These are phyloP conservation scores for Colistium nudipinnis DNA, from an alignment of 2,113 vertebrate species.

Conservation along the genomic window DNA sequence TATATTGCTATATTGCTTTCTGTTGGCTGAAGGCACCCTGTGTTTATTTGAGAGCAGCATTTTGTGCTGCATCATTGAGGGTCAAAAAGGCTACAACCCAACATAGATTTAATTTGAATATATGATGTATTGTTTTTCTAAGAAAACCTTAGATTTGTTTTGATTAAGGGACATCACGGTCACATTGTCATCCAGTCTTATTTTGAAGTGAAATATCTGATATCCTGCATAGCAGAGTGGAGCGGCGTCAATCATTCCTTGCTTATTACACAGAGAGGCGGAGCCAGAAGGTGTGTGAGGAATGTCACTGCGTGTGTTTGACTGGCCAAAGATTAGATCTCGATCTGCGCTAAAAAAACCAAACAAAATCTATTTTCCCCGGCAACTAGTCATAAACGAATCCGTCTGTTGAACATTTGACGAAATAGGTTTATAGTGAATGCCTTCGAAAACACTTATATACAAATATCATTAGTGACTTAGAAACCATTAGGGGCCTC, in stretches of 20 bases:
- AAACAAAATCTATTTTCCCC: slow-evolving; percentile 5
- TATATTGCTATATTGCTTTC: too few relatives aligned
- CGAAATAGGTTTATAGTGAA: not conserved
- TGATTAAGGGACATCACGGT: too few relatives aligned
- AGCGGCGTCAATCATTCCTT: not conserved
- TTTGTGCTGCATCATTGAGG: not conserved
- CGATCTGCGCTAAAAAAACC: slow-evolving; percentile 7
- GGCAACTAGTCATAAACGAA: not conserved
- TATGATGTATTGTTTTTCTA: too few relatives aligned
- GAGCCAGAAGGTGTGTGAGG: slow-evolving; percentile 1
- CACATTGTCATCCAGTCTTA: not conserved
- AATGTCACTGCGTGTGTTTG: slow-evolving; percentile 6
- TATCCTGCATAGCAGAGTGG: not conserved
- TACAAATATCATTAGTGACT: too few relatives aligned
- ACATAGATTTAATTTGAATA: too few relatives aligned
- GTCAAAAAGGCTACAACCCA: not conserved
- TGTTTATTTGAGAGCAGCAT: slow-evolving; percentile 12
- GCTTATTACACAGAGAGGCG: slow-evolving; percentile 5
- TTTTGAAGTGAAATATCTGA: slow-evolving; percentile 5
- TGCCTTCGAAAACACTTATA: not conserved
- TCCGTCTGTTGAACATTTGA: not conserved
- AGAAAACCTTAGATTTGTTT: too few relatives aligned
- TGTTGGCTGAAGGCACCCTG: slow-evolving; percentile 27
- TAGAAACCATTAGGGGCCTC: not conserved
- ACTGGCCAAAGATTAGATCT: slow-evolving; percentile 6